Base-by-base conservation (phyloP, 2,888 invertebrate genomes). In the Ormyrus nitidulus region DNA sequence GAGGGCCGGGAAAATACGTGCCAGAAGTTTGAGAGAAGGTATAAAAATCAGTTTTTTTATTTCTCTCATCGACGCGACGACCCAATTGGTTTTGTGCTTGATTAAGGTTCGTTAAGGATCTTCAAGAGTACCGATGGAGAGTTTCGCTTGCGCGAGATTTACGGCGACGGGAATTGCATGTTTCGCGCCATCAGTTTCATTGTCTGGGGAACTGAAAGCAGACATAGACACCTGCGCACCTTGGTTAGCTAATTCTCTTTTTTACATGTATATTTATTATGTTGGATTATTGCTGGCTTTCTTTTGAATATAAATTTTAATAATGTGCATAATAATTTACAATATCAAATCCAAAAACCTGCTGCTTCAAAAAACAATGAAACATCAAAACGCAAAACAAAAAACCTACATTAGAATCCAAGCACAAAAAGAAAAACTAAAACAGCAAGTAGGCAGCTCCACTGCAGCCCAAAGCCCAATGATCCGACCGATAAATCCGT, bases 131-230 rank as follows among this genome's bases (percentile, higher is more conserved):
- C 85, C 58, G 87, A 87, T 77, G 87, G 87, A 85, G 87, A 87
- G 84, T 89, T 88, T 79, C 86, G 85, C 85, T 86, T 89, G 85
- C 87, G 86, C 75, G 87, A 87, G 71, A 88, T 89, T 82, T 88
- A 85, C 65, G 89, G 89, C 53, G 88, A 89, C 86, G 89, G 89
- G 51, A 89, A 89, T 83, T 89, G 89, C 83, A 87, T 88, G 87
- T 89, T 89, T 75, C 86, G 89, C 49, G 89, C 89, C 48, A 84
- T 89, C 79, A 89, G 89, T 71, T 89, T 86, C 78, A 85, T 89
- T 68, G 73, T 89, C 58, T 89, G 89, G 89, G 85, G 83, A 58
- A 87, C 86, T 70, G 89, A 89, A 72, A 85, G 85, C n/a, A 85
- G 87, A 64, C 88, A 89, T 77, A 85, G 84, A 64, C 82, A 84